Evolutionary conservation across 2,113 vertebrate species (phyloP).

Genomic region (Pseudonaja textilis): DNA sequence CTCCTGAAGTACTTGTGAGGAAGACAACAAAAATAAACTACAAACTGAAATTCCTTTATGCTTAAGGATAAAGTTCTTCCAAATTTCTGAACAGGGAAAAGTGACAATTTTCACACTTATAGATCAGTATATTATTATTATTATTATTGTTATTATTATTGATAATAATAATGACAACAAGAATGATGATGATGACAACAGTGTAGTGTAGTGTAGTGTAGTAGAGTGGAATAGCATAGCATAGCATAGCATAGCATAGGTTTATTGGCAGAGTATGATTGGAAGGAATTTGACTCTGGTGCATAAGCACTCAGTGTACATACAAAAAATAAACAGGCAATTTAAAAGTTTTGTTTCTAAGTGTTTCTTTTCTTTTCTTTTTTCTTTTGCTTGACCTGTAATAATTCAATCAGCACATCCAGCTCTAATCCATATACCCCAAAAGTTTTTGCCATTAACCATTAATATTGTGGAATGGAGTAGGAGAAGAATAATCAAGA

Average conservation of each 20-base stretch:
- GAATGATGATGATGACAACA: no score
- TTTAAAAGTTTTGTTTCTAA: not conserved
- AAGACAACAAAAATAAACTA: not conserved
- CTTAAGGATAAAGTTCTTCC: not conserved
- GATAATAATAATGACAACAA: no score
- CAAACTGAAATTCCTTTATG: not conserved
- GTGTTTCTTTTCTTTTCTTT: not conserved
- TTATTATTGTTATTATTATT: no score
- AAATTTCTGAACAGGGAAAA: not conserved
- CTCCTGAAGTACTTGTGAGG: not conserved
- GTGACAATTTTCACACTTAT: not conserved
- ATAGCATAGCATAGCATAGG: no score
- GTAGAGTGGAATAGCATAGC: no score
- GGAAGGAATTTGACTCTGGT: no score
- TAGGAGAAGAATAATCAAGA: not conserved
- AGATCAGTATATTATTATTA: no score
- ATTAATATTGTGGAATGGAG: slow-evolving; percentile 7
- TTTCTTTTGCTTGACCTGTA: slow-evolving; percentile 20
- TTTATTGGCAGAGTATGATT: no score
- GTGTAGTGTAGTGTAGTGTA: no score
- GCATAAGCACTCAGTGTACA: not conserved
- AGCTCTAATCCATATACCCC: slow-evolving; percentile 27
- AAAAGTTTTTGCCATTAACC: slow-evolving; percentile 46
- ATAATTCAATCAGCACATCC: slow-evolving; percentile 19
- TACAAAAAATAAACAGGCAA: not conserved